Conservation (phyloP, 1,140 invertebrate species). For the Pachypeltis micranthus region DNA sequence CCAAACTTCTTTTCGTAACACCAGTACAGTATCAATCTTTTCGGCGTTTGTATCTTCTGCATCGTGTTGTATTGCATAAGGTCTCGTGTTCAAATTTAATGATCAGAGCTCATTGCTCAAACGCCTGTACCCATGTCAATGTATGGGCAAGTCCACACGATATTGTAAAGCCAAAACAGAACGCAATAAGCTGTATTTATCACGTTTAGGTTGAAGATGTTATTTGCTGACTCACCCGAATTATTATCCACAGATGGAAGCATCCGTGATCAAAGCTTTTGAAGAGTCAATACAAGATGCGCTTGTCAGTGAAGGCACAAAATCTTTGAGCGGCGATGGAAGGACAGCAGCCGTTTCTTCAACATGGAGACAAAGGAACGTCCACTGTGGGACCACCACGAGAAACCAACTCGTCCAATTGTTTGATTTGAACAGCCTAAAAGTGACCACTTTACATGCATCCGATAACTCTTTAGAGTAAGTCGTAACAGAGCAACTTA, state of each 20-base stretch:
- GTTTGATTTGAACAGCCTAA: conserved; percentile 39
- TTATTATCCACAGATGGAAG: conserved; percentile 48
- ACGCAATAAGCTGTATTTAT: too few species aligned
- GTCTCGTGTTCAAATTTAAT: too few species aligned
- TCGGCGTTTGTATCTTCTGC: too few species aligned
- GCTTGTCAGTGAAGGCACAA: conserved; percentile 38
- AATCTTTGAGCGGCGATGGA: conserved; percentile 36
- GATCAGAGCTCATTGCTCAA: too few species aligned
- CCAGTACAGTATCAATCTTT: too few species aligned
- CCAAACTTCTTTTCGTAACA: too few species aligned
- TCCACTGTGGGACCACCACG: conserved; percentile 44
- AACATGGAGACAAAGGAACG: conserved; percentile 47
- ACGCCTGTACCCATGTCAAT: too few species aligned
- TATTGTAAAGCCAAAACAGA: too few species aligned
- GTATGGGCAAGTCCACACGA: too few species aligned
- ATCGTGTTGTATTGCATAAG: too few species aligned
- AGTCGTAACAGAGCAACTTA: conserved; percentile 25
- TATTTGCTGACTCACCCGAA: too few species aligned
- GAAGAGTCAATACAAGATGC: conserved; percentile 44
- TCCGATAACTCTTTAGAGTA: conserved; percentile 50
- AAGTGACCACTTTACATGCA: conserved; percentile 37
- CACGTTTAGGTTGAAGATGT: too few species aligned
- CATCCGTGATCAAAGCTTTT: conserved; percentile 45
- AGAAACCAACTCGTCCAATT: conserved; percentile 44
- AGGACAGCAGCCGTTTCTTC: conserved; percentile 32